Evolutionary conservation across 2,888 invertebrate genomes (phyloP).

Genomic region (Tiliacea citrago): DNA sequence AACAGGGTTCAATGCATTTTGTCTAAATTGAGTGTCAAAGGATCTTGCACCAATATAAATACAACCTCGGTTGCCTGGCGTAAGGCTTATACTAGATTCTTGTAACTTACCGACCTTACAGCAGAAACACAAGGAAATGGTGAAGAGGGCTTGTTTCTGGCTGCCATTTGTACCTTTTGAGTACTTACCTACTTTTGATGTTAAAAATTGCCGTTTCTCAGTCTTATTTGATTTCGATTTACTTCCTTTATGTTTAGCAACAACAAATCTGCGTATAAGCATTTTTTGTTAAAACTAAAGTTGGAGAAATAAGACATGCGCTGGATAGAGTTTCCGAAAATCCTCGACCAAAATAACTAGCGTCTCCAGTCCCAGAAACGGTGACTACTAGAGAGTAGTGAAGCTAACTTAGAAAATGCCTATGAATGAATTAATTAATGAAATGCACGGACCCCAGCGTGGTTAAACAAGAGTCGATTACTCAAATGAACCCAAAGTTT

Average conservation of each 20-base stretch:
- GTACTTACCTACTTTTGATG: neutral
- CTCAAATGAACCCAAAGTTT: too few relatives aligned
- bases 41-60: neutral
- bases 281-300: too few relatives aligned
- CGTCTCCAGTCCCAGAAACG: neutral
- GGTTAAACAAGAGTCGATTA: too few relatives aligned
- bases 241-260: too few relatives aligned
- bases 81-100: neutral
- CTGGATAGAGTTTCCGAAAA: slow-evolving; percentile 8
- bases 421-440: too few relatives aligned
- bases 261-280: too few relatives aligned
- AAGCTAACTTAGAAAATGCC: too few relatives aligned
- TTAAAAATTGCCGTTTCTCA: neutral
- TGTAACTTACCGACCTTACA: neutral
- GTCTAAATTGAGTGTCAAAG: neutral
- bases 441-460: too few relatives aligned
- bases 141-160: neutral
- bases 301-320: neutral
- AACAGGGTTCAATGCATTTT: slow-evolving; percentile 42
- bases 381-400: neutral
- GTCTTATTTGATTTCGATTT: neutral
- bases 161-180: neutral
- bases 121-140: neutral
- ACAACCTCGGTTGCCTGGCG: neutral
- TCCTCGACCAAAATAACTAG: slow-evolving; percentile 3